Evolutionary conservation across 2,113 vertebrate species (phyloP).

Genomic region (Austrofundulus limnaeus): DNA sequence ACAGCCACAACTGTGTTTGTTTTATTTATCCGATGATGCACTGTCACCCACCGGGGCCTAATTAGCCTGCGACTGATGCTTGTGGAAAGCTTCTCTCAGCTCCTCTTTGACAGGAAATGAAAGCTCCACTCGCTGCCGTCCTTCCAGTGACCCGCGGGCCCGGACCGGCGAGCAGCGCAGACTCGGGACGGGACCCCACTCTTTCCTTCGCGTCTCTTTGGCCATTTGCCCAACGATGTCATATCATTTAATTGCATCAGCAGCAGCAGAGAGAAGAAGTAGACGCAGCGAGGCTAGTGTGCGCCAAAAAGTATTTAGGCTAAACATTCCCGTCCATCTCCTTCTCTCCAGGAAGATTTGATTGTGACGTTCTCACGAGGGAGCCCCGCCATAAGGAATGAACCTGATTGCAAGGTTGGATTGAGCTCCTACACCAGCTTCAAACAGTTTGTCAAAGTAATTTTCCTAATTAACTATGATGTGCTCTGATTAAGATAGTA

Average conservation of each 20-base stretch:
- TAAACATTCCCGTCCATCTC: slow-evolving; percentile 12
- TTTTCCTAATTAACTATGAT: slow-evolving; percentile 71
- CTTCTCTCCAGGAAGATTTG: slow-evolving; percentile 31
- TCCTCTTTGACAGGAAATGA: slow-evolving; percentile 75
- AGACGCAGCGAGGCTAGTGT: slow-evolving; percentile 9
- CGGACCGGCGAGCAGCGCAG: slow-evolving; percentile 22
- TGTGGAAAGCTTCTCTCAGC: slow-evolving; percentile 63
- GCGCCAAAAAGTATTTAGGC: slow-evolving; percentile 21
- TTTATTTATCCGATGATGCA: slow-evolving; percentile 75
- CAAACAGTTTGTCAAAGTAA: slow-evolving; percentile 67
- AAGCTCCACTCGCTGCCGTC: slow-evolving; percentile 54
- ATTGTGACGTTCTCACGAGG: slow-evolving; percentile 54
- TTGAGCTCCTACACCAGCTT: slow-evolving; percentile 48
- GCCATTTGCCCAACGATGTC: slow-evolving; percentile 34
- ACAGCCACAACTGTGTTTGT: slow-evolving; percentile 79
- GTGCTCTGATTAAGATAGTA: slow-evolving; percentile 69
- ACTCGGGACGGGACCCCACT: slow-evolving; percentile 8
- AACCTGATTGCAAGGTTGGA: slow-evolving; percentile 47
- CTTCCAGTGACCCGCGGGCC: slow-evolving; percentile 58
- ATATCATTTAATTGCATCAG: slow-evolving; percentile 42
- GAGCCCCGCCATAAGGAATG: slow-evolving; percentile 51
- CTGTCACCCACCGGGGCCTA: slow-evolving; percentile 80
- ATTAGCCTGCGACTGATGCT: slow-evolving; percentile 78
- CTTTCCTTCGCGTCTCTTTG: background rate
- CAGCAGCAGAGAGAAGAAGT: slow-evolving; percentile 20